Base-by-base conservation (phyloP, 2,797 vertebrate genomes). In the Hippoglossus hippoglossus region DNA sequence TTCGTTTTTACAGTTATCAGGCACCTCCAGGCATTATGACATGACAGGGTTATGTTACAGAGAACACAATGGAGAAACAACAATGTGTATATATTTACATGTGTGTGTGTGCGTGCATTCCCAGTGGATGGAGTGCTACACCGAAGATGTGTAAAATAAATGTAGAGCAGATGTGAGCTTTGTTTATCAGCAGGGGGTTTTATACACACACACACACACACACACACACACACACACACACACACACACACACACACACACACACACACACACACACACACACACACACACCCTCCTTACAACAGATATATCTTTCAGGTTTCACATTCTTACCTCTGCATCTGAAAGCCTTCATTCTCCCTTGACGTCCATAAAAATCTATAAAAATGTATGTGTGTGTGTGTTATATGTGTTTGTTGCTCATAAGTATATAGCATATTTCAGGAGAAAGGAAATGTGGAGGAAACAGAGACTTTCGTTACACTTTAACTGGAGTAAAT, bases 131-230 rank as follows among this genome's bases (percentile, higher is more conserved):
- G 66, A 78, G 65, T 47, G 58, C 65, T 73, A 53, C 50, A 53
- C 56, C 49, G 46, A 53, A 85, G 84, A 84, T 74, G 63, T 57
- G n/a, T 22, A 53, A 59, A 51, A n/a, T 47, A 81, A 81, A 90
- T 80, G 49, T 73, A 67, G 3, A 87, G 59, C 87, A 89, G 82
- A 85, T 90, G 84, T 88, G 70, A 68, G 63, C 73, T 75, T 68
- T 80, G 5, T 54, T 64, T 73, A 58, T 71, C 67, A 78, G 69
- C 16, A 69, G 54, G 59, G 67, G 67, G 25, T 51, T 70, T 7
- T 39, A 66, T 22, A 24, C 18, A 56, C 56, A 62, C 62, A 73
- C 60, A 63, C 46, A 54, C 75, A 61, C 44, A 41, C 39, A 41
- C 41, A 44, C 41, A 44, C 41, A 44, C 41, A 44, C 13, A 41